Conservation (phyloP, 2,888 invertebrate genomes). For the Mythimna albipuncta region DNA sequence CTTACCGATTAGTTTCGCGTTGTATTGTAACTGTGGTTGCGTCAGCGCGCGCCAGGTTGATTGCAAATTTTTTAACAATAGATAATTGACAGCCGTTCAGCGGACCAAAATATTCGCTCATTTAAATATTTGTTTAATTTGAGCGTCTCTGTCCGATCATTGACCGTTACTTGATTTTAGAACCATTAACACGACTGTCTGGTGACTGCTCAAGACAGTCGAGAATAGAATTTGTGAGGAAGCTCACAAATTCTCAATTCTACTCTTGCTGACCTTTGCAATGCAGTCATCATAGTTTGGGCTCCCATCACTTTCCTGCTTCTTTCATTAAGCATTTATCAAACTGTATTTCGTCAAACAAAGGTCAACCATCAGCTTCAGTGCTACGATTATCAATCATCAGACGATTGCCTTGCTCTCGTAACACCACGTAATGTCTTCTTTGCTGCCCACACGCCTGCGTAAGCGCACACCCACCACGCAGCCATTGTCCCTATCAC, state of each 20-base stretch:
- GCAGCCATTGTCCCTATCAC: slow-evolving; percentile 27
- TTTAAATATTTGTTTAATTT: slow-evolving; percentile 39
- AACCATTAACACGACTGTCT: slow-evolving; percentile 16
- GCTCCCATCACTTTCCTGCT: neutral
- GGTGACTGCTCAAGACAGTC: neutral
- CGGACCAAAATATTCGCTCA: slow-evolving; percentile 20
- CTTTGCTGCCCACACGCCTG: slow-evolving; percentile 45
- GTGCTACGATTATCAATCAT: slow-evolving; percentile 25
- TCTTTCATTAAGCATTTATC: neutral
- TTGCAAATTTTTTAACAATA: slow-evolving; percentile 47
- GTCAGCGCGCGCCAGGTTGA: slow-evolving; percentile 30
- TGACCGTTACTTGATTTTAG: slow-evolving; percentile 13
- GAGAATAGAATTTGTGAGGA: neutral
- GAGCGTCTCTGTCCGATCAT: slow-evolving; percentile 2
- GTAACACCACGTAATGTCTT: slow-evolving; percentile 48
- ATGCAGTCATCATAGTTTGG: neutral
- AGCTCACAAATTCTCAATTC: neutral
- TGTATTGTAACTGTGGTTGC: slow-evolving; percentile 35
- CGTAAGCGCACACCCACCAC: slow-evolving; percentile 35
- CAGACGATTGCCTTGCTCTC: slow-evolving; percentile 27
- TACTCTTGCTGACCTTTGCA: neutral
- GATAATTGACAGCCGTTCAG: slow-evolving; percentile 38
- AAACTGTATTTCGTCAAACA: neutral
- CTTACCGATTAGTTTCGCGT: slow-evolving; percentile 51
- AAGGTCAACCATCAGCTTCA: slow-evolving; percentile 3